These are phyloP conservation scores for Rhopalosiphum nymphaeae DNA, from an alignment of 2,888 invertebrate species.

Conservation along the genomic window DNA sequence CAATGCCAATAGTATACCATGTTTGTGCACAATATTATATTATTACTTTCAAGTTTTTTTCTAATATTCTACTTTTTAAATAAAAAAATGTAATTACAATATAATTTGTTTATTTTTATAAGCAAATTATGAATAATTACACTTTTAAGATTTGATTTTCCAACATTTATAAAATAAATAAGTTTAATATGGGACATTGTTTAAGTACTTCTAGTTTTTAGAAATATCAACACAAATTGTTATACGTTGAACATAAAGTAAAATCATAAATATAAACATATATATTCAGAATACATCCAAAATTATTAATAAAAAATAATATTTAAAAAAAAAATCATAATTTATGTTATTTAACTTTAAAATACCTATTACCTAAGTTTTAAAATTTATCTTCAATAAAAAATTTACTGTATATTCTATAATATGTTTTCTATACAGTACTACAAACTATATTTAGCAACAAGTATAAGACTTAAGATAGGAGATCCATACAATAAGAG, in stretches of 20 bases:
- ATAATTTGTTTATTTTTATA: not conserved
- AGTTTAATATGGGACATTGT: not conserved
- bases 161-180: not conserved
- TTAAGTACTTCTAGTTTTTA: not conserved
- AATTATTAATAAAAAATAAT: not conserved
- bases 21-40: not conserved
- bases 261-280: not conserved
- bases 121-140: not conserved
- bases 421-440: not conserved
- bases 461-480: not conserved
- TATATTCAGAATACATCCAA: not conserved
- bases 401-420: not conserved
- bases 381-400: conserved; percentile 10
- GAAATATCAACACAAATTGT: not conserved
- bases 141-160: not conserved
- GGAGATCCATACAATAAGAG: not conserved
- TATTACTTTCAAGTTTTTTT: not conserved
- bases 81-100: not conserved
- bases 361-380: not conserved
- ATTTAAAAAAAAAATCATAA: not conserved
- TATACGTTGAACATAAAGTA: not conserved
- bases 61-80: not conserved
- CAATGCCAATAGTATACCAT: not conserved
- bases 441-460: conserved; percentile 6
- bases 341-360: not conserved